phyloP scores from a whole-genome alignment of 2,113 vertebrate species.

The Sylvilagus bachmani region DNA sequence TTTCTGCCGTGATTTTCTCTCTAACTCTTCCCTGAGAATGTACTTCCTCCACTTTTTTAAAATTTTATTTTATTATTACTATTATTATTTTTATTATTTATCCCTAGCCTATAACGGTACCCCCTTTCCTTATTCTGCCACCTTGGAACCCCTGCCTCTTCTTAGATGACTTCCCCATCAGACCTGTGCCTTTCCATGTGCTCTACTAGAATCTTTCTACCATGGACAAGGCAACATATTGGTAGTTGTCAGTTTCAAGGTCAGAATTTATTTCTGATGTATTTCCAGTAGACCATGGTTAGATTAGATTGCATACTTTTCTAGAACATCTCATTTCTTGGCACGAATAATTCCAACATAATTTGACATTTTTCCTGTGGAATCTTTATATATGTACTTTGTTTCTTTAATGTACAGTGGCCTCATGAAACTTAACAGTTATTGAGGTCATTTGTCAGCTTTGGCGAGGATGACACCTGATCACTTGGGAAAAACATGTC shows the following conservation, averaged over 20 bases:
- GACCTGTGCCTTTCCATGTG: not conserved
- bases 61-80: no score
- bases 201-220: no score
- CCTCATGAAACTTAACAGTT: constrained; percentile 8
- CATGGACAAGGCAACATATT: not conserved
- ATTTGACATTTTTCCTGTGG: not conserved
- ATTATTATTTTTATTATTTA: no score
- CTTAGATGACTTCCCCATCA: not conserved
- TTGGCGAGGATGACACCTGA: not conserved
- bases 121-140: no score
- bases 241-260: not conserved
- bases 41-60: no score
- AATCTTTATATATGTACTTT: not conserved
- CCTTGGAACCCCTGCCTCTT: not conserved
- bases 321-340: constrained; percentile 41
- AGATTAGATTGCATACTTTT: not conserved
- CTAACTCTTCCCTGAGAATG: no score
- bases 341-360: not conserved
- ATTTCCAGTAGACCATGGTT: not conserved
- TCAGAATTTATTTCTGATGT: constrained; percentile 26
- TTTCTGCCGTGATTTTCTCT: no score
- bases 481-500: constrained; percentile 7
- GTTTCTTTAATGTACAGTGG: constrained; percentile 1
- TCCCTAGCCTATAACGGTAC: no score
- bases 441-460: not conserved